Evolutionary conservation across 2,113 vertebrate species (phyloP), one percentile per base, ranked within the genome.

Genomic region (Perognathus longimembris): DNA sequence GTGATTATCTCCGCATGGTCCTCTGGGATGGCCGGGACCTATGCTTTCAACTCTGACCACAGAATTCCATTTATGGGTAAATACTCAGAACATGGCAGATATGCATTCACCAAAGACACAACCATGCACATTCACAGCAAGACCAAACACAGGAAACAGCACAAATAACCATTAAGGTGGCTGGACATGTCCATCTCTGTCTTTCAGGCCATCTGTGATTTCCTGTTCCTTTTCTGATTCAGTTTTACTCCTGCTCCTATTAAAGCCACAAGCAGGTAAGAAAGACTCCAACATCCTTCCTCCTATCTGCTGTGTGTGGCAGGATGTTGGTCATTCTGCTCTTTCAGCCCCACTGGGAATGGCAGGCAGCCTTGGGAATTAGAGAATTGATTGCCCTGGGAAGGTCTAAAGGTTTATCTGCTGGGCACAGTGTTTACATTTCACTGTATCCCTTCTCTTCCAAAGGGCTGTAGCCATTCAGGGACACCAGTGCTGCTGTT

Each of bases 321-420:
- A 30, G 9, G 40, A 12, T 14, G 0, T 15, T 26, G 10, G 36
- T 28, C 22, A 59, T 22, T 28, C 11, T 40, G 38, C 15, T 24
- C 18, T 0, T 8, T 32, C 30, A 1, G 10, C 26, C 24, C 32
- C 59, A 17, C 26, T 17, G 26, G 57, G 76, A 20, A 1, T 3
- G 42, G 36, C 26, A 11, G 66, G 24, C 14, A 21, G 22, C 15
- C 42, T 12, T 21, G 57, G 28, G 86, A 40, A 26, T 45, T 34
- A 76, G 17, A 54, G 21, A 87, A 77, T 40, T 11, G 34, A 86
- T 42, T 15, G 24, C 67, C 71, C 30, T 26, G 50, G 86, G 21
- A 78, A 69, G 59, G 7, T 87, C 45, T 74, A 50, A 70, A 73
- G n/a, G 38, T 40, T 71, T 32, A 54, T 54, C 83, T 80, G 75